A percentile compares a stretch with the other conserved stretches of the same genome.
These are phyloP conservation scores for Liolophura sinensis DNA, from an alignment of 1,140 invertebrate species.

Conservation along the genomic window DNA sequence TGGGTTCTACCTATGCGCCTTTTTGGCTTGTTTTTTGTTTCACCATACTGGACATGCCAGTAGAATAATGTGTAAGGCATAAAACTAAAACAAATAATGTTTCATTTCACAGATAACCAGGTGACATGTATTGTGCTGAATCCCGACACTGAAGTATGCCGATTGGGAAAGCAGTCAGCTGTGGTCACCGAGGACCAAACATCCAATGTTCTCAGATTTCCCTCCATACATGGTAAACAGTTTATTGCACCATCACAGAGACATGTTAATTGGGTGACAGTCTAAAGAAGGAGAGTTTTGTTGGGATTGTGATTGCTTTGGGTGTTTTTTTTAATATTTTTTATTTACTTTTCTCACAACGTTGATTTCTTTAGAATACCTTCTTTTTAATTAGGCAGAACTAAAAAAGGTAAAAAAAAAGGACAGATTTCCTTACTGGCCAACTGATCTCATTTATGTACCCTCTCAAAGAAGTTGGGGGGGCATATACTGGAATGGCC, in stretches of 20 bases:
- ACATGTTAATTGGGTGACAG: neutral
- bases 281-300: too few relatives aligned
- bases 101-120: slow-evolving; percentile 32
- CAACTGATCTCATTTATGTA: too few relatives aligned
- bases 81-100: slow-evolving; percentile 8
- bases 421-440: neutral
- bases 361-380: neutral
- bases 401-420: neutral
- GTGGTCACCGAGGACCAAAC: slow-evolving; percentile 40
- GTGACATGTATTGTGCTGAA: slow-evolving; percentile 27
- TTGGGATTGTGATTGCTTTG: neutral
- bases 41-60: neutral
- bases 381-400: slow-evolving; percentile 1
- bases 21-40: too few relatives aligned
- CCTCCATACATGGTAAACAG: slow-evolving; percentile 46
- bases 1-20: too few relatives aligned
- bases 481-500: too few relatives aligned
- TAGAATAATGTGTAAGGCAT: neutral
- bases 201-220: slow-evolving; percentile 41
- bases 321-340: neutral
- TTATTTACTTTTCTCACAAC: neutral
- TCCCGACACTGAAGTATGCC: slow-evolving; percentile 37
- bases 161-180: slow-evolving; percentile 41
- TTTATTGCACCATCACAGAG: neutral
- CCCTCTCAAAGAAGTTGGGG: too few relatives aligned